These are phyloP conservation scores for Alviniconcha strummeri DNA, from an alignment of 2,888 invertebrate species.

Conservation along the genomic window DNA sequence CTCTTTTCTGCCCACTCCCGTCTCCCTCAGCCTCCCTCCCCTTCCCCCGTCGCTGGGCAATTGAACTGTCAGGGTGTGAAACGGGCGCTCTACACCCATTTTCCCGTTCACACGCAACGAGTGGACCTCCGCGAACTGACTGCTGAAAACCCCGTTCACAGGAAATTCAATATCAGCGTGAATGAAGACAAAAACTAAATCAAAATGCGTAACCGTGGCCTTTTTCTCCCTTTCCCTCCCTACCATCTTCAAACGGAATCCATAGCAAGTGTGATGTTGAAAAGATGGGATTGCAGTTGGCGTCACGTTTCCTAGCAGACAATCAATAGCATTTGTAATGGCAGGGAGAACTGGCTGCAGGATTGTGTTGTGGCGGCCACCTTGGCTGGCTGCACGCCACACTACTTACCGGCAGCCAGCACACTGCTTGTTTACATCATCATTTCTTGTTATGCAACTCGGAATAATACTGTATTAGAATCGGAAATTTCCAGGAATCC, in stretches of 20 bases:
- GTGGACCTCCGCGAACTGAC: not conserved
- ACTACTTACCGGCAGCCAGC: no score
- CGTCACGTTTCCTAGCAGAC: not conserved
- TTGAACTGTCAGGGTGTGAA: constrained; percentile 2
- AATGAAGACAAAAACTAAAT: constrained; percentile 20
- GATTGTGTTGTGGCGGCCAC: not conserved
- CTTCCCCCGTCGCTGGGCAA: not conserved
- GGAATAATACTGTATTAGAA: no score
- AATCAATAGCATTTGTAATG: not conserved
- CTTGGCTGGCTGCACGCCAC: no score
- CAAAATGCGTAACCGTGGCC: constrained; percentile 1
- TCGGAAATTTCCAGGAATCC: no score
- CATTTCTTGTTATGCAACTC: no score
- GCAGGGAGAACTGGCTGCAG: not conserved
- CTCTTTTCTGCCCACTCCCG: not conserved
- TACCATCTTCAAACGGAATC: not conserved
- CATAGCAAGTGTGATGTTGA: not conserved
- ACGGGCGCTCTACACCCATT: not conserved
- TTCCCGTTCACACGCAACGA: not conserved
- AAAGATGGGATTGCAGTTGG: constrained; percentile 10
- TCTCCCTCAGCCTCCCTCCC: not conserved
- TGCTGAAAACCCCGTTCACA: constrained; percentile 16
- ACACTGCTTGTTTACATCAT: no score
- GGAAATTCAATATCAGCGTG: constrained; percentile 18
- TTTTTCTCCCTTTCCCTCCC: not conserved